A percentile compares a stretch with the other conserved stretches of the same genome.
These are phyloP conservation scores for Dufourea novaeangliae DNA, from an alignment of 1,140 invertebrate species.

Conservation along the genomic window DNA sequence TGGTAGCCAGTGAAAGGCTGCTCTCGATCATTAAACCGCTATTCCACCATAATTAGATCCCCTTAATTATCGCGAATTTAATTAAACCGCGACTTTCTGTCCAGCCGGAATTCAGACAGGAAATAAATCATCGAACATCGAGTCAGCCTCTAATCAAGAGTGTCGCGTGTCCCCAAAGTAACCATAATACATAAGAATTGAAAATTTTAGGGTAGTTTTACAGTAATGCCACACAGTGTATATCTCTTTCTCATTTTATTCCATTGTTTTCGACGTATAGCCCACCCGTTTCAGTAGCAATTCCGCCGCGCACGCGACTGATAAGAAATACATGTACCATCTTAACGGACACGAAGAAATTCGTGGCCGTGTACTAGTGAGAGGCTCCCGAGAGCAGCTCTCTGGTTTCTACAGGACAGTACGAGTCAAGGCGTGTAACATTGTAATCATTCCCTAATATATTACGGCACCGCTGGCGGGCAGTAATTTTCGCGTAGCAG, in stretches of 20 bases:
- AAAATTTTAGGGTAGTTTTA: too few relatives aligned
- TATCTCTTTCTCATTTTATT: too few relatives aligned
- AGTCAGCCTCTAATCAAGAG: too few relatives aligned
- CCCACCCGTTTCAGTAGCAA: too few relatives aligned
- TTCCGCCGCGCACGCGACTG: too few relatives aligned
- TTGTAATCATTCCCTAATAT: slow-evolving; percentile 62
- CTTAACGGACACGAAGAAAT: slow-evolving; percentile 22
- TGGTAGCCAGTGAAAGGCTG: background rate
- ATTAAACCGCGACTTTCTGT: background rate
- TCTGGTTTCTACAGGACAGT: background rate
- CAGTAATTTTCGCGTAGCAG: slow-evolving; percentile 59
- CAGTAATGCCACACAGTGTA: too few relatives aligned
- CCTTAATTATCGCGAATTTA: slow-evolving; percentile 1
- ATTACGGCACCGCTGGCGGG: slow-evolving; percentile 46
- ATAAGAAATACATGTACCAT: too few relatives aligned
- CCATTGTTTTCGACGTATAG: too few relatives aligned
- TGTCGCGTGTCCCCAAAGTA: too few relatives aligned
- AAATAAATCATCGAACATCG: background rate
- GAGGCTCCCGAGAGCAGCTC: background rate
- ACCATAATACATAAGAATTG: too few relatives aligned
- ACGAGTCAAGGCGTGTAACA: slow-evolving; percentile 45
- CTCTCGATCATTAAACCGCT: background rate
- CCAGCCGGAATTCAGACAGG: background rate
- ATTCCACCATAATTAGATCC: background rate
- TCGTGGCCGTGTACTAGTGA: too few relatives aligned